Base-by-base conservation (phyloP, 2,113 vertebrate species). In the Hippocampus guttulatus region DNA sequence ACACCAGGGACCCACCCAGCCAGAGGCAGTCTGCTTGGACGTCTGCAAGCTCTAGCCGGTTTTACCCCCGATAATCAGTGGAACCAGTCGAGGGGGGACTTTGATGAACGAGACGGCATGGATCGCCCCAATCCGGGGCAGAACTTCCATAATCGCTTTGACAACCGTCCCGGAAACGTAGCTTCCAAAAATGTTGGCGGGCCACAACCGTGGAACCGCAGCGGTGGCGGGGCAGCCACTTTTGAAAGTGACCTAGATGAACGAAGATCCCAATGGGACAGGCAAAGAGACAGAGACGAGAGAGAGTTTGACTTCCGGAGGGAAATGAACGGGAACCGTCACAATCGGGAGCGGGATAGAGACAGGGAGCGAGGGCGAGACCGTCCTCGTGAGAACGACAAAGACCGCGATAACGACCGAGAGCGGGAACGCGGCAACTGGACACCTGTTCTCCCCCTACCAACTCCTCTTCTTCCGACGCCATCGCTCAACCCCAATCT, bases 191-290 rank as follows among this genome's bases (percentile, higher is more conserved):
- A 73, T 67, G 40, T 51, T 33, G 85, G 79, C 15, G 87, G 76
- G 18, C 91, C 94, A 2, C 88, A 79, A 27, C 74, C 33, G 52
- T 99, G 97, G 97, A 98, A 92, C 45, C 94, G 96, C 69, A 91
- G 94, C 62, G 76, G 82, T 20, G 81, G 69, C 3, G 40, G 65
- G 5, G 2, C 76, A 12, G 70, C 75, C 0, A 66, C 86, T 14
- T 97, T 95, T 86, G 95, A 95, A 64, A 93, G 92, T 74, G 97
- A 99, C 93, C 94, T 97, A 75, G 97, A 99, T 88, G 97, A 98
- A 61, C 94, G 96, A 66, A 93, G 96, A 81, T 94, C 95, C 74
- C 95, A 94, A 25, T 99, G 97, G 97, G 97, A 99, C 82, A 95
- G 96, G 74, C 96, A 98, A 70, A 94, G 95, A 88, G 93, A 94